A percentile compares a stretch with the other conserved stretches of the same genome.
phyloP scores from a whole-genome alignment of 2,113 vertebrate species.

The Sphaerodactylus townsendi region DNA sequence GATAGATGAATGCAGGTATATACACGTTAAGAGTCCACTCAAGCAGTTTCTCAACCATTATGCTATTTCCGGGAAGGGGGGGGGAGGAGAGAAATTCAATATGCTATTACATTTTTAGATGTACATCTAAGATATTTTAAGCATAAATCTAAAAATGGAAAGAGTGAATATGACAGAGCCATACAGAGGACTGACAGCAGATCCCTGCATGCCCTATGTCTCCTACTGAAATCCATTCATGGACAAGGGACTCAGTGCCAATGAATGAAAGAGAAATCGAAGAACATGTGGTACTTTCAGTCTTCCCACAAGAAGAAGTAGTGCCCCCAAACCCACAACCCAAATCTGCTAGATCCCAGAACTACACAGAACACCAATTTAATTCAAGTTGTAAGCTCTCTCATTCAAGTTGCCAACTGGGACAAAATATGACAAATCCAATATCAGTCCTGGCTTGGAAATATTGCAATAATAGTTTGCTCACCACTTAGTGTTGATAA shows the following conservation, averaged over 20 bases:
- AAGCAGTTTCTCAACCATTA: constrained; percentile 3
- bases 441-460: neutral
- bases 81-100: too few relatives aligned
- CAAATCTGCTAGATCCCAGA: neutral
- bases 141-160: neutral
- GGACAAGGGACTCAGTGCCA: neutral
- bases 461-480: constrained; percentile 26
- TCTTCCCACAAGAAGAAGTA: neutral
- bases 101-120: neutral
- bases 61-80: neutral
- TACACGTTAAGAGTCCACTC: neutral
- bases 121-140: neutral
- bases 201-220: too few relatives aligned
- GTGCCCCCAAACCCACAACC: neutral
- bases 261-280: neutral
- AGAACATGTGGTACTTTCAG: neutral
- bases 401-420: neutral
- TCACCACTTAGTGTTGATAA: constrained; percentile 48
- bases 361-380: constrained; percentile 4
- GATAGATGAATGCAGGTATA: neutral
- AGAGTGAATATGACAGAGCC: neutral
- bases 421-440: constrained; percentile 2
- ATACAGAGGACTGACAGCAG: neutral
- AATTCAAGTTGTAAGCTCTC: neutral
- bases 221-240: neutral